Conservation (phyloP, 2,113 vertebrate species). For the human (Homo sapiens) region DNA sequence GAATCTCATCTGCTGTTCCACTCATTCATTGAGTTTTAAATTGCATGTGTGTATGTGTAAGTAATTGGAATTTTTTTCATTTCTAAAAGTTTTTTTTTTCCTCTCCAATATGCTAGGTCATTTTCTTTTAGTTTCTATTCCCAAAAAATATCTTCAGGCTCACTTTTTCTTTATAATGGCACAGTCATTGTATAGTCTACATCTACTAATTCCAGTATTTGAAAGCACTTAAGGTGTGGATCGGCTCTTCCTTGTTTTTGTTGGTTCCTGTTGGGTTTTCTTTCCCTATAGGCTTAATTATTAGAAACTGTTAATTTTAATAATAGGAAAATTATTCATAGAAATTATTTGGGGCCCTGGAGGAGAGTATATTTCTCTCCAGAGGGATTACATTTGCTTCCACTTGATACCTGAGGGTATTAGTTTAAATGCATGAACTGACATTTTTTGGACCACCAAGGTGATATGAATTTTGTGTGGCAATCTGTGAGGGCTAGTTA, state of each 20-base stretch:
- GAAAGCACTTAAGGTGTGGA: not conserved
- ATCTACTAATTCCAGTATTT: not conserved
- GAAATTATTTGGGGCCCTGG: not conserved
- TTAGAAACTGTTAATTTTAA: not conserved
- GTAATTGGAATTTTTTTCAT: not conserved
- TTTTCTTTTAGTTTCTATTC: not conserved
- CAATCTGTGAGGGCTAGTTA: not conserved
- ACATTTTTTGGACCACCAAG: not conserved
- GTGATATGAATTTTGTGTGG: not conserved
- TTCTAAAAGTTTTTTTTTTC: not conserved
- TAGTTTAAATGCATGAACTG: not conserved
- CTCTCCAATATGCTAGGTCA: not conserved
- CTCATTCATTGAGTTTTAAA: not conserved
- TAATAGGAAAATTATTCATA: not conserved
- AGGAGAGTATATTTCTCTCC: not conserved
- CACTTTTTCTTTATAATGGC: not conserved
- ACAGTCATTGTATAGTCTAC: not conserved
- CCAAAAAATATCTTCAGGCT: not conserved
- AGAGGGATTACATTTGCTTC: not conserved
- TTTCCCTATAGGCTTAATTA: not conserved
- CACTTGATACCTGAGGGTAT: not conserved
- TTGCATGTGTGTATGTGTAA: not conserved
- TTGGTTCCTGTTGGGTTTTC: not conserved
- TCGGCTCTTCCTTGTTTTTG: not conserved
- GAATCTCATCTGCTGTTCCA: not conserved